A percentile compares a stretch with the other conserved stretches of the same genome.
Evolutionary conservation across 2,797 vertebrate genomes (phyloP).

Genomic region (Ataeniobius toweri): DNA sequence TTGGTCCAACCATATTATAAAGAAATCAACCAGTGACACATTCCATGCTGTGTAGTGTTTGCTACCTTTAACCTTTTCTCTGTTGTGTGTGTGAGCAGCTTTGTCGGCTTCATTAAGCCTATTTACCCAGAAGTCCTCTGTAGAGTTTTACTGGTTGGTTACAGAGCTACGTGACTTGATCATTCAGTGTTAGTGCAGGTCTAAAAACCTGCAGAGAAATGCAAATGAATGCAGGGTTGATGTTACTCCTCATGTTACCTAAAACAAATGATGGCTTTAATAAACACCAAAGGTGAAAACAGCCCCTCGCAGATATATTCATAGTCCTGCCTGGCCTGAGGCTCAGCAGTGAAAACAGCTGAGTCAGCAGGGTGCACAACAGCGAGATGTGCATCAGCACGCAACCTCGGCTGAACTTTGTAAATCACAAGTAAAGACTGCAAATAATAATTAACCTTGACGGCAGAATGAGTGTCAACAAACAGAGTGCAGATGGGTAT

Average conservation of each 20-base stretch:
- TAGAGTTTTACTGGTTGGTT: neutral
- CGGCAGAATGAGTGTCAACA: slow-evolving; percentile 10
- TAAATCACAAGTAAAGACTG: neutral
- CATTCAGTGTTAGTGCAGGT: neutral
- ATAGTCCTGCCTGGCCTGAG: slow-evolving; percentile 15
- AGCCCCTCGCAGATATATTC: neutral
- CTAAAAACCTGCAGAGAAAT: neutral
- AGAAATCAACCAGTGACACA: neutral
- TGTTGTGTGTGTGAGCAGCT: neutral
- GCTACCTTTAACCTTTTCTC: neutral
- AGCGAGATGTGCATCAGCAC: slow-evolving; percentile 8
- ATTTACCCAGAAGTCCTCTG: neutral
- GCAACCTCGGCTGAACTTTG: slow-evolving; percentile 21
- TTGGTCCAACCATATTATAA: neutral
- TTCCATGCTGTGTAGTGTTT: neutral
- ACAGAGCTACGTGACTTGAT: neutral
- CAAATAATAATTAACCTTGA: slow-evolving; percentile 21
- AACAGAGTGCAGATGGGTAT: neutral
- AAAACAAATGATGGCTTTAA: neutral
- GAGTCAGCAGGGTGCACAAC: slow-evolving; percentile 32
- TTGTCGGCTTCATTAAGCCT: neutral
- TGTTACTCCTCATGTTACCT: neutral
- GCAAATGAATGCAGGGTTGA: neutral
- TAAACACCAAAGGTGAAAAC: slow-evolving; percentile 4
- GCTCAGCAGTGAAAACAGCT: slow-evolving; percentile 31